These are phyloP conservation scores for Ooceraea biroi DNA, from an alignment of 1,140 invertebrate species.

Conservation along the genomic window DNA sequence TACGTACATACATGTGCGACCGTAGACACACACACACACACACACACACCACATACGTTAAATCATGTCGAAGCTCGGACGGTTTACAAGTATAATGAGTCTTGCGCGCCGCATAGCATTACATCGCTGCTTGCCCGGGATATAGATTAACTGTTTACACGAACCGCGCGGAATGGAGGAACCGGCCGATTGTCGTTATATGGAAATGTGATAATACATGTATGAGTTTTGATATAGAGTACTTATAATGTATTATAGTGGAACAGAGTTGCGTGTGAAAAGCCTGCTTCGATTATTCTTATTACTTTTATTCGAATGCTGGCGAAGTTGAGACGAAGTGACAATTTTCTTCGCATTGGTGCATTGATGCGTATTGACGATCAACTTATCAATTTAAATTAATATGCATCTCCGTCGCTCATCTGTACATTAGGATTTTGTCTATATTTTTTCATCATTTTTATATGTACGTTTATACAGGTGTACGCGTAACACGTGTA, in stretches of 20 bases:
- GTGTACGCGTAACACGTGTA: neutral
- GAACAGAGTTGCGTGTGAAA: neutral
- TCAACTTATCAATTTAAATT: too few relatives aligned
- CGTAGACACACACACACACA: neutral
- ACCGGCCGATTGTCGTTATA: constrained; percentile 79
- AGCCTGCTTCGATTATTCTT: too few relatives aligned
- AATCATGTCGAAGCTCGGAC: constrained; percentile 82
- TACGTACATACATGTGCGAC: neutral
- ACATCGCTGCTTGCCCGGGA: constrained; percentile 86
- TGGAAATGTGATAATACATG: constrained; percentile 63
- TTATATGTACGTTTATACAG: neutral
- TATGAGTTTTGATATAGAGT: constrained; percentile 54
- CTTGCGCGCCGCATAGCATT: constrained; percentile 87
- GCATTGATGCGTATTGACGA: too few relatives aligned
- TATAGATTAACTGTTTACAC: constrained; percentile 87
- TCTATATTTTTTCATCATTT: constrained; percentile 34
- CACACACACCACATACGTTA: constrained; percentile 51
- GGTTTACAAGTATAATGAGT: constrained; percentile 87
- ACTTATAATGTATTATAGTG: too few relatives aligned
- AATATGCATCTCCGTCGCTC: too few relatives aligned
- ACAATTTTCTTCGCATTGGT: too few relatives aligned
- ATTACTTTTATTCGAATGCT: too few relatives aligned
- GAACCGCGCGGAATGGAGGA: constrained; percentile 79
- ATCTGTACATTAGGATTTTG: neutral
- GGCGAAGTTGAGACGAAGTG: too few relatives aligned